These are phyloP conservation scores for Marmota flaviventris DNA, from an alignment of 2,113 vertebrate species.

Conservation along the genomic window DNA sequence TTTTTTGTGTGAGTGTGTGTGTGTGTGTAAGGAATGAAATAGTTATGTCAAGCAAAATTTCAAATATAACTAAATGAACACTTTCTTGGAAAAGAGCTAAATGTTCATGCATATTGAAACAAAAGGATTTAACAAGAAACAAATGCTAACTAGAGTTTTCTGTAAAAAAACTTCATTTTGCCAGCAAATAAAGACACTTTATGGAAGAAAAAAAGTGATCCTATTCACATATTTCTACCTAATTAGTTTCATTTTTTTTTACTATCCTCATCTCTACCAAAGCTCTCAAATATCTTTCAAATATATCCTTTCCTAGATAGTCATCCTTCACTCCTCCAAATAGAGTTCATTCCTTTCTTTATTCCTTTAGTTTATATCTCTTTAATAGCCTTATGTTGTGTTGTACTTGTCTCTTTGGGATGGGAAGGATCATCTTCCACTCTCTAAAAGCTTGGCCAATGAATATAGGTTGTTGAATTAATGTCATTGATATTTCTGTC, in stretches of 20 bases:
- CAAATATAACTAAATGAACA: neutral
- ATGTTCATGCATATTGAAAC: neutral
- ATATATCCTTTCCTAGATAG: neutral
- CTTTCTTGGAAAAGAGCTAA: neutral
- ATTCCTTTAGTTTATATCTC: neutral
- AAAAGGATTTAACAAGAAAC: neutral
- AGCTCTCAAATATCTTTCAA: neutral
- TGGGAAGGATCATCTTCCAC: no score
- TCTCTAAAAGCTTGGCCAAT: neutral
- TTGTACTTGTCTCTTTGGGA: neutral
- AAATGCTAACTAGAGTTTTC: neutral
- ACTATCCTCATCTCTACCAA: neutral
- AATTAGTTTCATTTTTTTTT: neutral
- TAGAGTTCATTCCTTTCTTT: neutral
- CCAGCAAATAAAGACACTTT: neutral
- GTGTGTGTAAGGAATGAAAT: neutral
- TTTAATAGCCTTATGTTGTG: neutral
- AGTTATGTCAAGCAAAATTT: neutral
- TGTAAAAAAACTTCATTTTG: neutral
- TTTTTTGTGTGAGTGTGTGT: neutral
- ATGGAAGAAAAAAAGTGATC: neutral
- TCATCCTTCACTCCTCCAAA: neutral
- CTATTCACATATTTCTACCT: neutral
- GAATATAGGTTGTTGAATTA: neutral
- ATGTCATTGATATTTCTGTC: slow-evolving; percentile 19